Base-by-base conservation (phyloP, 2,113 vertebrate species). In the Brachyhypopomus occidentalis region DNA sequence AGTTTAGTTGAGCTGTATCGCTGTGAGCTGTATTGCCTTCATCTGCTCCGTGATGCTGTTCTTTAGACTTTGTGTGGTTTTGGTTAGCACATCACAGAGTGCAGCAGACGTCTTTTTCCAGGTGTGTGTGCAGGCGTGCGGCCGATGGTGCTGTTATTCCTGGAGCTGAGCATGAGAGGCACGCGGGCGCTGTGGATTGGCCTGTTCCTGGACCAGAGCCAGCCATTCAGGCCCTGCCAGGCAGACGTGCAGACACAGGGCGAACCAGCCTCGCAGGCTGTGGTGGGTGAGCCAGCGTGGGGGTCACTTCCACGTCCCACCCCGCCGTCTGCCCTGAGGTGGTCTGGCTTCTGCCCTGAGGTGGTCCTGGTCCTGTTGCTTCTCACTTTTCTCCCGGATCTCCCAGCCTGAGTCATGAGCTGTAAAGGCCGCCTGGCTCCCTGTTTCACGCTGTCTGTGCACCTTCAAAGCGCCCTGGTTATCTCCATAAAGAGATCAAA, bases 151-250 rank as follows among this genome's bases (percentile, higher is more conserved):
- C 63, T 48, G 78, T 79, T 79, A 86, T 85, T 88, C 83, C 59
- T 84, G 81, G 83, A 77, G 41, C 78, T 73, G 48, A 74, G 81
- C 77, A 74, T 85, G 78, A 66, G 72, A 86, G 75, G 75, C 59
- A 58, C 11, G 25, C 19, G 77, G 69, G 55, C 67, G 79, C 80
- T 72, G 74, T 84, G 83, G 64, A 83, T 82, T 58, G 81, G 74
- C 63, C 75, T 22, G n/a, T 76, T 83, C n/a, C 75, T 80, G 81
- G 62, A 83, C 16, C 62, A 66, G 59, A 60, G 80, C 81, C 84
- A 81, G 75, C 66, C 81, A 81, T 17, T 82, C 48, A 45, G 41
- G 45, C 72, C 70, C 25, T 27, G 59, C 63, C 34, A 73, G 25
- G 72, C 9, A 2, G 67, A n/a, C 38, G 72, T 71, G 80, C 58